Evolutionary conservation across 2,797 vertebrate species (phyloP), one percentile per base, ranked within the genome.

Genomic region (Molothrus aeneus): DNA sequence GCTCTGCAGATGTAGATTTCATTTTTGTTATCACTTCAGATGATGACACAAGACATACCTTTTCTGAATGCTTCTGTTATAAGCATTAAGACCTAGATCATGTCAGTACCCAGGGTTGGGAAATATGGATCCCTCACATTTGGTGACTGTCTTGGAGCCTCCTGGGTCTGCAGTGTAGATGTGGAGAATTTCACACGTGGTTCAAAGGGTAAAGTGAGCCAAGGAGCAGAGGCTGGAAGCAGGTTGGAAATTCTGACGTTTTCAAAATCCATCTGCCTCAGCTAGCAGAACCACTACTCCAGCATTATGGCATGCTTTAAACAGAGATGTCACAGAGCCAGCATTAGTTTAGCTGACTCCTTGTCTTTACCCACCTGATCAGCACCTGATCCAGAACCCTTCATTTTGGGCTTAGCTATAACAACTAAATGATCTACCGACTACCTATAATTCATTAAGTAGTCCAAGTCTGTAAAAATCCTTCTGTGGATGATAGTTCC

Each of bases 1-100:
- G 63, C 51, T 88, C 57, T 86, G 81, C 87, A 94, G 59, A 91
- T 94, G 75, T 48, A 88, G 50, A 38, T 83, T 89, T 43, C 59
- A 74, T 71, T 91, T 84, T 88, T 92, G 45, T 80, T 91, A 47
- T 65, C 18, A 25, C n/a, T 93, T 91, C 38, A 79, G 47, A 86
- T 40, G 4, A 1, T 34, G n/a, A 11, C 10, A 34, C n/a, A 34
- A 57, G 56, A 11, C 14, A 25, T 57, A 34, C 12, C 63, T 93
- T 79, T 26, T 71, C 75, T 85, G 38, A 78, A 88, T 69, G 13
- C 20, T 24, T 92, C 83, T 86, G 59, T 65, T 80, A 64, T 26
- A 79, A 86, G 19, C 25, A 73, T 70, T 54, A 86, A 72, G 51
- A 56, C 8, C 10, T 86, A 75, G 57, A 88, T 65, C 45, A 82